Percentiles rank a stretch among this genome's conserved stretches.
Evolutionary conservation across 2,113 vertebrate genomes (phyloP).

Genomic region (Clarias macrocephalus): DNA sequence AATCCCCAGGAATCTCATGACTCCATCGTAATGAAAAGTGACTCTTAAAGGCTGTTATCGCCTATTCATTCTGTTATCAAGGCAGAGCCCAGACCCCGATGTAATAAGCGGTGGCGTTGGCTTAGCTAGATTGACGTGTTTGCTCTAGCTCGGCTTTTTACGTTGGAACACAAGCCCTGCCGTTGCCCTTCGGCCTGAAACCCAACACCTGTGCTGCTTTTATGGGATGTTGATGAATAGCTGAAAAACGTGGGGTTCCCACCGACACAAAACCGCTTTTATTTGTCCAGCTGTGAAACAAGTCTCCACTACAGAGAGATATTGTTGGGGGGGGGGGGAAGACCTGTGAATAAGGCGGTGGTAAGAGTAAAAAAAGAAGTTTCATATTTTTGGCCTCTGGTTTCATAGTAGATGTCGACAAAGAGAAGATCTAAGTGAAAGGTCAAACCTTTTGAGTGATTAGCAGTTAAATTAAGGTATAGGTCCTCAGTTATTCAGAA

Average conservation of each 20-base stretch:
- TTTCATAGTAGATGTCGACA: constrained; percentile 43
- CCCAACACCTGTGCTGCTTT: constrained; percentile 58
- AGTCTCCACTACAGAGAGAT: constrained; percentile 43
- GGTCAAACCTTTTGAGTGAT: constrained; percentile 13
- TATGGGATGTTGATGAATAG: constrained; percentile 62
- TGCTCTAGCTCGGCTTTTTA: constrained; percentile 47
- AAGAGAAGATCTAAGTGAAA: constrained; percentile 23
- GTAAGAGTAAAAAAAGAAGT: neutral
- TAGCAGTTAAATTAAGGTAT: constrained; percentile 32
- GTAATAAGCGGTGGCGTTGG: constrained; percentile 41
- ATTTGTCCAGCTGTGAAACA: constrained; percentile 62
- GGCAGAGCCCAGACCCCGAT: neutral
- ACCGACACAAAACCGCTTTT: constrained; percentile 58
- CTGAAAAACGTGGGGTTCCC: constrained; percentile 55
- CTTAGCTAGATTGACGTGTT: constrained; percentile 48
- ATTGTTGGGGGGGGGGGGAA: constrained; percentile 34
- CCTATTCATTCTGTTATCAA: constrained; percentile 50
- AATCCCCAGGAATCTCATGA: constrained; percentile 4
- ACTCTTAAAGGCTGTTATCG: constrained; percentile 54
- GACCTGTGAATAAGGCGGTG: constrained; percentile 29
- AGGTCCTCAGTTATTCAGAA: neutral
- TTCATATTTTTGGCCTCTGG: constrained; percentile 53
- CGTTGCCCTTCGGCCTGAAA: constrained; percentile 54
- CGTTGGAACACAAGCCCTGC: constrained; percentile 31
- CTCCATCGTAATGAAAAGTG: constrained; percentile 28